Evolutionary conservation across 2,888 invertebrate species (phyloP), one percentile per base, ranked within the genome.

Genomic region (Molanna angustata): DNA sequence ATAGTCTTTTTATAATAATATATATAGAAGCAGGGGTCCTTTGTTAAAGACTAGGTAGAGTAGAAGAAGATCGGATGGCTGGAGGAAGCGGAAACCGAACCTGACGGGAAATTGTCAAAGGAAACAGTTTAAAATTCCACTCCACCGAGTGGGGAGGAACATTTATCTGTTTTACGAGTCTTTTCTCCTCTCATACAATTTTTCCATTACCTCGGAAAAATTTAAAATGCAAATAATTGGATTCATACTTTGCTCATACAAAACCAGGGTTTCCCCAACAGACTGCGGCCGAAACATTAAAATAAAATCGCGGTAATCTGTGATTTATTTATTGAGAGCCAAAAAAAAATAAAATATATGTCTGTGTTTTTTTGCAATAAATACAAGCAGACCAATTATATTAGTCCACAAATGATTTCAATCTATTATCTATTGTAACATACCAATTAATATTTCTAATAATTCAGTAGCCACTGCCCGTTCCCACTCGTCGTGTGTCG

Each of bases 81-180:
- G 22, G 9, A 17, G 52, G 43, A 33, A 42, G 17, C 40, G 44
- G 48, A 39, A 35, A 14, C 39, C 11, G 18, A 32, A 31, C 37
- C 44, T 42, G 45, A 37, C 22, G 39, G 44, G 41, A 44, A 51
- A 51, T 51, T 46, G 51, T 51, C 49, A 54, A 49, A 49, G 40
- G 54, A 49, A 54, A 49, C 49, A 37, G 27, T 27, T 44, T 27
- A n/a, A n/a, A 44, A 44, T 49, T 49, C 49, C 49, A 41, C 49
- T 49, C 41, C 49, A 41, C 27, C 19, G 39, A 41, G 39, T 49
- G 41, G 18, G 32, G 37, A 44, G 32, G 41, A 48, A 52, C 51
- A 47, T 52, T 51, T 50, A 40, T 50, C 50, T 54, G 42, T 50
- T 54, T 54, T 50, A 54, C 37, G 54, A 51, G 54, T 46, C 47